Evolutionary conservation across 1,140 invertebrate genomes (phyloP), one percentile per base, ranked within the genome.

Genomic region (Wiebesia pumilae): DNA sequence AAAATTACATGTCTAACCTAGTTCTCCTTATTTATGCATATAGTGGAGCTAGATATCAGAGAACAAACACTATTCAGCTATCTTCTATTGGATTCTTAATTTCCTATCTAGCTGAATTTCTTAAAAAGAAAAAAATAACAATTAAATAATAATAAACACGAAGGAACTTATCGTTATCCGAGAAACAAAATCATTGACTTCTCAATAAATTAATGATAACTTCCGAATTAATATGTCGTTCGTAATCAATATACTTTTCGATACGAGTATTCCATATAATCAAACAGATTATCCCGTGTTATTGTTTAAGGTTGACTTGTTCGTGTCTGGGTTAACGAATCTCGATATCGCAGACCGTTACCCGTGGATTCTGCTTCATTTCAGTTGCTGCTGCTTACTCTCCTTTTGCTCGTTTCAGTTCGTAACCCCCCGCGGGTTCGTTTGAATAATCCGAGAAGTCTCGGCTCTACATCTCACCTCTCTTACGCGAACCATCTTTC

Each of bases 381-480:
- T 30, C 69, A 21, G 69, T 24, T 77, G 73, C 19, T 77, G 73
- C 73, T n/a, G 7, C 73, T 77, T 10, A 16, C 40, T 16, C 69
- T 71, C 30, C 33, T 12, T 7, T 69, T 33, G 21, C 35, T 43
- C 27, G 27, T n/a, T 77, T 27, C 24, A 67, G 58, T 38, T 81
- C 62, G 58, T 43, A 9, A 19, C 21, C 80, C 80, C 80, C 80
- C 33, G 65, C 80, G 65, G 80, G 65, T 65, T 16, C 38, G 65
- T 83, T 83, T 54, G 47, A 71, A 83, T 73, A 73, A 83, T 83
- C 81, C 38, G 81, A 47, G 62, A 65, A 65, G 51, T 30, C 80
- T 69, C 43, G 79, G 58, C 14, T 62, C 79, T 24, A 27, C 33
- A 14, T 81, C 58, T 33, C 75, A 10, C 30, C 30, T 35, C n/a